Conservation (phyloP, 2,797 vertebrate genomes). For the Lates japonicus region DNA sequence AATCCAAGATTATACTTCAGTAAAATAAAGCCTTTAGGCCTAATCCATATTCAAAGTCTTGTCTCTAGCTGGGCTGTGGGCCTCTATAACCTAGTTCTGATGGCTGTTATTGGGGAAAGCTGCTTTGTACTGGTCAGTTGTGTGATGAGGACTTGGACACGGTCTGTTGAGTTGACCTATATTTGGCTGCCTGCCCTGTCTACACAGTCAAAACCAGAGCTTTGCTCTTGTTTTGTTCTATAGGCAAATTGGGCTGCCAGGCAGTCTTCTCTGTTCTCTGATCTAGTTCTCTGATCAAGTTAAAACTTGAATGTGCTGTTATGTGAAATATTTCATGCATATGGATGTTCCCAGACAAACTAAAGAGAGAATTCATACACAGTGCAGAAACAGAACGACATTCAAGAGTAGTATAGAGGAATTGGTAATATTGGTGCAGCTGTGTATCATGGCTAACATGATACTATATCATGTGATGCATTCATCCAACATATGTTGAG, state of each 20-base stretch:
- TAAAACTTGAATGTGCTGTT: slow-evolving; percentile 12
- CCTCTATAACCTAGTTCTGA: slow-evolving; percentile 78
- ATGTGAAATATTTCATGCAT: slow-evolving; percentile 14
- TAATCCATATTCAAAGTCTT: slow-evolving; percentile 84
- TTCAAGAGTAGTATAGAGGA: background rate
- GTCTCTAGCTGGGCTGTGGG: slow-evolving; percentile 64
- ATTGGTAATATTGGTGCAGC: background rate
- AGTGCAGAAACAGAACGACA: slow-evolving; percentile 2
- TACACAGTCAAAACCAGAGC: slow-evolving; percentile 51
- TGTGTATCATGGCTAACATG: background rate
- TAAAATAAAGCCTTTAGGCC: slow-evolving; percentile 80
- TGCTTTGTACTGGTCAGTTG: slow-evolving; percentile 81
- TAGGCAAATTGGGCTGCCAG: slow-evolving; percentile 23
- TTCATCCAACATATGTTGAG: background rate
- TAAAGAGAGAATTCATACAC: background rate
- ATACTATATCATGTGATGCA: background rate
- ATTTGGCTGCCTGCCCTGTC: slow-evolving; percentile 75
- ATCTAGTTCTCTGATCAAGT: slow-evolving; percentile 30
- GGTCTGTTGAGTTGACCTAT: slow-evolving; percentile 80
- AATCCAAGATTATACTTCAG: slow-evolving; percentile 80
- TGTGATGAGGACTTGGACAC: slow-evolving; percentile 67
- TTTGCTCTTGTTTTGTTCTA: slow-evolving; percentile 43
- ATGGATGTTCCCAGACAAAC: background rate
- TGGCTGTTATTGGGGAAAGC: slow-evolving; percentile 79
- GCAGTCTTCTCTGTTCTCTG: background rate